Conservation (phyloP, 1,140 invertebrate genomes). For the Mya arenaria region DNA sequence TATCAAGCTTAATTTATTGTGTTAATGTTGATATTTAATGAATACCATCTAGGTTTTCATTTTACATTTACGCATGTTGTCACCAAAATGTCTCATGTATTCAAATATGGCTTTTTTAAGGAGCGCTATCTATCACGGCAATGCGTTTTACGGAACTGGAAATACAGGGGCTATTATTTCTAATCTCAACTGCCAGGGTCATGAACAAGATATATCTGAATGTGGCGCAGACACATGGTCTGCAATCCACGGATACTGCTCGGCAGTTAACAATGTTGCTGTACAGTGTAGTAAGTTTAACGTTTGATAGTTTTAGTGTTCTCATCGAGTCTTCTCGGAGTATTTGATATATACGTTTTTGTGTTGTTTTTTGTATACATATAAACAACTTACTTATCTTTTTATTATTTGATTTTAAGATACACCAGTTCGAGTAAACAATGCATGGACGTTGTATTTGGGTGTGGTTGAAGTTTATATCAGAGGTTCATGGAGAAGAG, state of each 20-base stretch:
- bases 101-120: neutral
- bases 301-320: neutral
- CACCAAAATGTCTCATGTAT: no score
- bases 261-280: slow-evolving; percentile 6
- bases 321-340: neutral
- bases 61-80: no score
- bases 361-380: neutral
- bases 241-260: neutral
- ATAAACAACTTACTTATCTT: neutral
- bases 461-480: neutral
- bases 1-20: no score
- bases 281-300: slow-evolving; percentile 30
- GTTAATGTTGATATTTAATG: no score
- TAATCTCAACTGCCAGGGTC: slow-evolving; percentile 3
- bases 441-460: neutral
- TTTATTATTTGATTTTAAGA: neutral
- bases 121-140: neutral
- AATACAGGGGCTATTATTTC: neutral
- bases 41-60: no score
- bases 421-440: neutral
- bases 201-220: slow-evolving; percentile 26
- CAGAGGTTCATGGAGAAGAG: neutral
- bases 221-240: slow-evolving; percentile 12
- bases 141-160: neutral
- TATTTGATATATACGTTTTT: neutral